Base-by-base conservation (phyloP, 2,888 invertebrate genomes). In the Nysson spinosus region DNA sequence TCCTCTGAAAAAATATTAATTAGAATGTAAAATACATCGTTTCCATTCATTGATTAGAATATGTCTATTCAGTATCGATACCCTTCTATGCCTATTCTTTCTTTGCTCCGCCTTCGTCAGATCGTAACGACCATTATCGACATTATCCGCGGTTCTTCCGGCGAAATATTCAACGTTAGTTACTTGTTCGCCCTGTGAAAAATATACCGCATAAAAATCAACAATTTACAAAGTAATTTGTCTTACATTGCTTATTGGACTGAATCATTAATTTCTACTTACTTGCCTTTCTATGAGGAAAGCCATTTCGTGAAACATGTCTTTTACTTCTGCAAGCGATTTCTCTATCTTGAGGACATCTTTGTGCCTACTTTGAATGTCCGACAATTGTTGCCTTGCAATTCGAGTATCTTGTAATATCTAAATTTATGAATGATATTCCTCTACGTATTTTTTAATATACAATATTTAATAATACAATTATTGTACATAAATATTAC, bases 301-400 rank as follows among this genome's bases (percentile, higher is more conserved):
- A 35, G 94, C 94, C 89, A 96, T 93, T 87, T 96, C 94, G 82
- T 91, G 88, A 89, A 97, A 96, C 88, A 96, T 91, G 84, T 94
- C 94, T 79, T 92, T 90, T 56, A 97, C 90, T 84, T 95, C 95
- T 35, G 88, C 86, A 75, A 97, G 91, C 80, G 94, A 92, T 77
- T 91, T 91, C 89, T 97, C 96, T 66, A 96, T 89, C 84, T 94
- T 94, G 74, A 93, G 86, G 73, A 97, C 90, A 88, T 96, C 95
- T 76, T 92, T 91, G 86, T 95, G 96, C 49, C 96, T 90, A 70
- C 92, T 92, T 89, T 96, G 93, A 74, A 95, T 93, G 81, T 95
- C 95, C 69, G 93, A 92, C 80, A 97, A 89, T 83, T 92, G 91
- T 74, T 89, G 88, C 73, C 92, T 92, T 30, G 95, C 95, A 86